phyloP scores from a whole-genome alignment of 92 coral and sea anemone species.

The Hydrozoanthus gracilis region DNA sequence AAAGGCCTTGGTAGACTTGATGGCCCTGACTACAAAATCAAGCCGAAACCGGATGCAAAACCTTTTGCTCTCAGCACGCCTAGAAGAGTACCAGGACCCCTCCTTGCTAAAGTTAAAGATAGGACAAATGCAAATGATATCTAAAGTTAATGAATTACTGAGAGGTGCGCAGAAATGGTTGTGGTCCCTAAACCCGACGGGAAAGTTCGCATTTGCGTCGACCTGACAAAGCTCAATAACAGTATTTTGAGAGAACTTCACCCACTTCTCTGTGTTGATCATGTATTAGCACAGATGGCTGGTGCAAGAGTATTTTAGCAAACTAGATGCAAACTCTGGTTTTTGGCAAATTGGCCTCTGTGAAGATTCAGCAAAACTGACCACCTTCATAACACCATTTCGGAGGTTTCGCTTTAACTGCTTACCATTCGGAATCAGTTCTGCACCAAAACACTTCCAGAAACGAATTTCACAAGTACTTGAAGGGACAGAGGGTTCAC shows the following conservation, averaged over 20 bases:
- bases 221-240: background rate
- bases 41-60: constrained; percentile 48
- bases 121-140: background rate
- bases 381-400: too few relatives aligned
- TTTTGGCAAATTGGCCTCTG: too few relatives aligned
- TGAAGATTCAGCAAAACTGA: too few relatives aligned
- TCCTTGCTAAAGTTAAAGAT: background rate
- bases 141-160: too few relatives aligned
- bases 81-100: background rate
- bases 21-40: too few relatives aligned
- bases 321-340: too few relatives aligned
- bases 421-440: too few relatives aligned
- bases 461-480: background rate
- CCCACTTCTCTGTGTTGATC: background rate
- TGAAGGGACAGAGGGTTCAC: too few relatives aligned
- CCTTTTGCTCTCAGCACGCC: constrained; percentile 16
- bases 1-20: too few relatives aligned
- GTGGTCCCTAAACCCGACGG: background rate
- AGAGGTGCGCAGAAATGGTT: too few relatives aligned
- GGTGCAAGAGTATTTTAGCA: background rate
- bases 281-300: background rate
- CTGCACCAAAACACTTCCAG: background rate
- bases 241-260: background rate
- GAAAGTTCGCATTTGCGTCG: too few relatives aligned
- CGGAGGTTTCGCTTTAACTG: too few relatives aligned